Evolutionary conservation across 1,140 invertebrate genomes (phyloP).

Genomic region (Cotesia chilonis): DNA sequence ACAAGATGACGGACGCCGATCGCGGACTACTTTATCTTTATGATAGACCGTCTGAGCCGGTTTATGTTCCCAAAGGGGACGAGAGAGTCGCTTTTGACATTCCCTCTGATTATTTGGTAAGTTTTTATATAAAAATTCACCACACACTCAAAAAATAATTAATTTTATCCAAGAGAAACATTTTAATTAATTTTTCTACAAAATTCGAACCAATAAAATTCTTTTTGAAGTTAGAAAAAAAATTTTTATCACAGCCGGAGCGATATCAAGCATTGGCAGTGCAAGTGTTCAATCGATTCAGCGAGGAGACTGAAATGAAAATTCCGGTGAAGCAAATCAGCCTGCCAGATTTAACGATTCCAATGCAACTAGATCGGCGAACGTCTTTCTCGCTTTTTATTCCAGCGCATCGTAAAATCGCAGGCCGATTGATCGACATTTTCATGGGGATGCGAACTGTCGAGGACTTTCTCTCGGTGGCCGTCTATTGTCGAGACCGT

Average conservation of each 20-base stretch:
- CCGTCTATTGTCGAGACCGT: slow-evolving; percentile 76
- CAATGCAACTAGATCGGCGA: slow-evolving; percentile 72
- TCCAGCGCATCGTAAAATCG: slow-evolving; percentile 74
- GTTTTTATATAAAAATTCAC: slow-evolving; percentile 22
- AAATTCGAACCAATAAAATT: neutral
- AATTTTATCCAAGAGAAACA: too few relatives aligned
- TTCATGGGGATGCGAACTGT: slow-evolving; percentile 77
- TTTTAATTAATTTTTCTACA: slow-evolving; percentile 11
- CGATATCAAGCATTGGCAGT: slow-evolving; percentile 69
- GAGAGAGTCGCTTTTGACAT: slow-evolving; percentile 70
- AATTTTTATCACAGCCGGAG: slow-evolving; percentile 65
- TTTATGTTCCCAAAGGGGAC: slow-evolving; percentile 73
- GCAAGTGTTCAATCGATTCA: slow-evolving; percentile 69
- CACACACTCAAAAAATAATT: too few relatives aligned
- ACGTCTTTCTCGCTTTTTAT: slow-evolving; percentile 81
- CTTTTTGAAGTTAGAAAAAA: neutral
- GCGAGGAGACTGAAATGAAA: slow-evolving; percentile 63
- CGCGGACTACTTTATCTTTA: slow-evolving; percentile 70
- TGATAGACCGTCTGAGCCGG: slow-evolving; percentile 79
- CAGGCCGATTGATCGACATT: slow-evolving; percentile 75
- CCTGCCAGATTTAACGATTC: slow-evolving; percentile 74
- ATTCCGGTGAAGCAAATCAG: slow-evolving; percentile 74
- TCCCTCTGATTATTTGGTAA: slow-evolving; percentile 68
- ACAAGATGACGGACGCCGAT: slow-evolving; percentile 41
- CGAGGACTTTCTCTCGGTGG: slow-evolving; percentile 76